Percentiles rank a stretch among this genome's conserved stretches.
Evolutionary conservation across 2,888 invertebrate genomes (phyloP).

Genomic region (Eucera pruinosa): DNA sequence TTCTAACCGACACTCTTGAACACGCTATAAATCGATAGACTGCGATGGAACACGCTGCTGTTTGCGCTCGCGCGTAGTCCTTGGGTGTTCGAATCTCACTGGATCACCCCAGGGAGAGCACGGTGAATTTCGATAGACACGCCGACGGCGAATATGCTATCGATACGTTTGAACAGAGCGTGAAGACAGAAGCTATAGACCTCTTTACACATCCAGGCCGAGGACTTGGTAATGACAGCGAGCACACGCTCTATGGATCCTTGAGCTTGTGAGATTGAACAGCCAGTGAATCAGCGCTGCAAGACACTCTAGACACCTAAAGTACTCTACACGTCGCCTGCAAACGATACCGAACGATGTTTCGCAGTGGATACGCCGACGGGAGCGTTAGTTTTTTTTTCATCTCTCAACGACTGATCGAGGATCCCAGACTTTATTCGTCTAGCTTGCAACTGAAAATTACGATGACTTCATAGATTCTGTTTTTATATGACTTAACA

Average conservation of each 20-base stretch:
- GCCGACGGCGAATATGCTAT: constrained; percentile 7
- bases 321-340: constrained; percentile 49
- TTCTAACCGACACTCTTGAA: constrained; percentile 4
- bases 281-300: constrained; percentile 64
- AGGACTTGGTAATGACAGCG: constrained; percentile 72
- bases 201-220: constrained; percentile 61
- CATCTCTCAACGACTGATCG: constrained; percentile 4
- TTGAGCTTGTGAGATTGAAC: constrained; percentile 70
- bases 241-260: constrained; percentile 62
- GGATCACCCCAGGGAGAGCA: background rate
- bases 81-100: background rate
- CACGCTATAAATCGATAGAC: constrained; percentile 14
- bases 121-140: constrained; percentile 18
- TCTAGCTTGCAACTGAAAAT: no score
- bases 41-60: background rate
- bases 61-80: background rate
- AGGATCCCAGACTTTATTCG: background rate
- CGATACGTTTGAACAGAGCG: constrained; percentile 43
- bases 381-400: constrained; percentile 22
- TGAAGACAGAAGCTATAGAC: constrained; percentile 38
- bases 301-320: constrained; percentile 58
- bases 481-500: no score
- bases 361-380: constrained; percentile 30
- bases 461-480: no score
- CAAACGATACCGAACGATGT: constrained; percentile 42